Evolutionary conservation across 30 jellyfish, hydroid and myxozoan genomes (phyloP).

Genomic region (Hydra vulgaris): DNA sequence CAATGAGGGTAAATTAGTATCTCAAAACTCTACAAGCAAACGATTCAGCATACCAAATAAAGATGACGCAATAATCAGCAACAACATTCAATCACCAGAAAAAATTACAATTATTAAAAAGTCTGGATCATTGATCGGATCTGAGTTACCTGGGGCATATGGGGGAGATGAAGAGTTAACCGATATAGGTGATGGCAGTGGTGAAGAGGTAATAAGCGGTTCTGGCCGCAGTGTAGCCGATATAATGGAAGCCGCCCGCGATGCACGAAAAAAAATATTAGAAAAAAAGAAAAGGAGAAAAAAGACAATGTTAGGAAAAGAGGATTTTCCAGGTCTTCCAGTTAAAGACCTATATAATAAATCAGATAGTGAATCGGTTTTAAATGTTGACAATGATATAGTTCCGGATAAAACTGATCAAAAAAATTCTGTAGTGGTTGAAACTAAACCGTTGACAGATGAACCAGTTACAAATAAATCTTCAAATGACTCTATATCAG

Average conservation of each 20-base stretch:
- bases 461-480: neutral
- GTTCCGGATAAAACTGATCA: neutral
- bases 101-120: conserved; percentile 67
- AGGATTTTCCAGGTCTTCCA: conserved; percentile 6
- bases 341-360: neutral
- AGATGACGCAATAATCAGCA: conserved; percentile 6
- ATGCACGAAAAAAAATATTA: neutral
- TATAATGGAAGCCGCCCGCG: conserved; percentile 4
- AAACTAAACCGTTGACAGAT: neutral
- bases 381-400: conserved; percentile 1
- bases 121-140: conserved; percentile 54
- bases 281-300: neutral
- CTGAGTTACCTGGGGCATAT: conserved; percentile 90
- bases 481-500: neutral
- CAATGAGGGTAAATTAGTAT: no score
- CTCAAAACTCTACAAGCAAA: neutral
- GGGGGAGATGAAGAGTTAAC: conserved; percentile 83
- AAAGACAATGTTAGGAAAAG: neutral
- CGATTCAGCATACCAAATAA: conserved; percentile 12
- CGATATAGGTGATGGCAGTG: conserved; percentile 9
- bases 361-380: neutral
- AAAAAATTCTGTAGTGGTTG: neutral
- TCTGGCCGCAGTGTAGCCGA: conserved; percentile 8
- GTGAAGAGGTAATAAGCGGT: conserved; percentile 18
- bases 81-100: conserved; percentile 48